These are phyloP conservation scores for Semicossyphus pulcher DNA, from an alignment of 2,113 vertebrate genomes.

Conservation along the genomic window DNA sequence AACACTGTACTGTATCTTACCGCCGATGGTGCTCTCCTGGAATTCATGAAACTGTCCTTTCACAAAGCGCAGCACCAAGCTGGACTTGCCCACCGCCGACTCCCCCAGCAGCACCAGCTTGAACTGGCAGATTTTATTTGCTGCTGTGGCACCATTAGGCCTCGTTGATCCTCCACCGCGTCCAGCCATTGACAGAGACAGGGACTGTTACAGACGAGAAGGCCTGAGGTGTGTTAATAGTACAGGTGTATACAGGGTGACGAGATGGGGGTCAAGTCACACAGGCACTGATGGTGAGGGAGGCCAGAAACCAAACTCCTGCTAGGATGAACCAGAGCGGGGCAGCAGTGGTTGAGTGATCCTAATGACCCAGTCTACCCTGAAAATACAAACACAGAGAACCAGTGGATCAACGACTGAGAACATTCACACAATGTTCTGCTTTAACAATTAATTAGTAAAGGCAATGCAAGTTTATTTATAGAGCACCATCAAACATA, in stretches of 20 bases:
- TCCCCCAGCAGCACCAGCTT: slow-evolving; percentile 88
- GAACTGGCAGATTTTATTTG: slow-evolving; percentile 89
- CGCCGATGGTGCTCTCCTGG: slow-evolving; percentile 89
- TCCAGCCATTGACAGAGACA: slow-evolving; percentile 87
- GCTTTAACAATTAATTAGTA: too few species aligned
- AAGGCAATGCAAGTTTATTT: too few species aligned
- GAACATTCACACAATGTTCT: too few species aligned
- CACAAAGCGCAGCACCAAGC: slow-evolving; percentile 88
- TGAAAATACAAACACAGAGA: neutral
- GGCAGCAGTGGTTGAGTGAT: neutral
- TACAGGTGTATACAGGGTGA: neutral
- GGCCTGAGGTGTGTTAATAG: slow-evolving; percentile 15
- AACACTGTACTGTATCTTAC: slow-evolving; percentile 82
- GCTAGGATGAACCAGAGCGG: neutral
- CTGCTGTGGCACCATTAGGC: slow-evolving; percentile 81
- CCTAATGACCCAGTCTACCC: neutral
- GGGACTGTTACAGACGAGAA: slow-evolving; percentile 38
- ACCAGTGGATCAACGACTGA: neutral
- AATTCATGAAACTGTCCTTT: slow-evolving; percentile 90
- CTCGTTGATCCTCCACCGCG: slow-evolving; percentile 87
- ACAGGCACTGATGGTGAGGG: slow-evolving; percentile 38
- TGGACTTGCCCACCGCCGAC: slow-evolving; percentile 89
- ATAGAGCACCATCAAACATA: too few species aligned
- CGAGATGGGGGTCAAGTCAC: neutral
- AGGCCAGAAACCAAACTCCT: slow-evolving; percentile 14